Evolutionary conservation across 2,113 vertebrate species (phyloP), one percentile per base, ranked within the genome.

Genomic region (Indicator maculatus): DNA sequence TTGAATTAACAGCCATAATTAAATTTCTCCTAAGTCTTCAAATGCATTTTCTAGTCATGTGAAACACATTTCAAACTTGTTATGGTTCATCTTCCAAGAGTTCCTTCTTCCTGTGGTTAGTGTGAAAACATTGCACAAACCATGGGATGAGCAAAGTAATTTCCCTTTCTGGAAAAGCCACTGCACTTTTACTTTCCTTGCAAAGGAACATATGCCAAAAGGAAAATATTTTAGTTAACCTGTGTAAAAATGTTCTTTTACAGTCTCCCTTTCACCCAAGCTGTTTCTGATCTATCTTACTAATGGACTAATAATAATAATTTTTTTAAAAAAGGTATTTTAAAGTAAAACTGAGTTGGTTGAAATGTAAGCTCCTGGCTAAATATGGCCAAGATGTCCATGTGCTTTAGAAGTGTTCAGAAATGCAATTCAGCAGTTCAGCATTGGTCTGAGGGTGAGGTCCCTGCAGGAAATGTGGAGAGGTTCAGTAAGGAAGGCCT

Each of bases 11-110:
- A 83, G 63, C 14, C 13, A 4, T 93, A 88, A 93, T 93, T 80
- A 78, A 85, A 93, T 96, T 96, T 83, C 65, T 74, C 67, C 53
- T 64, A 38, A 83, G 75, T 58, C 94, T 93, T 93, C 89, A 95
- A 95, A 93, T 71, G 67, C 67, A 71, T 95, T 88, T 91, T 94
- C 75, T 89, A 55, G 76, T 93, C 87, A 89, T 26, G 60, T 93
- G 88, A 93, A 95, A 86, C 56, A 93, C 86, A 93, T 95, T 91
- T 95, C 16, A 4, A 36, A 95, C 82, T 74, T 67, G 79, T 71
- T 93, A 74, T 26, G 56, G 52, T 91, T 89, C 38, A 33, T 88
- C 33, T 85, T 92, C 73, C 33, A 67, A 11, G 27, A 64, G 52
- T 26, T 52, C 67, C 72, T 55, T 76, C 39, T 80, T 83, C 85